Percentiles rank a stretch among this genome's conserved stretches.
phyloP scores from a whole-genome alignment of 2,888 invertebrate species.

The Dryomyza anilis region DNA sequence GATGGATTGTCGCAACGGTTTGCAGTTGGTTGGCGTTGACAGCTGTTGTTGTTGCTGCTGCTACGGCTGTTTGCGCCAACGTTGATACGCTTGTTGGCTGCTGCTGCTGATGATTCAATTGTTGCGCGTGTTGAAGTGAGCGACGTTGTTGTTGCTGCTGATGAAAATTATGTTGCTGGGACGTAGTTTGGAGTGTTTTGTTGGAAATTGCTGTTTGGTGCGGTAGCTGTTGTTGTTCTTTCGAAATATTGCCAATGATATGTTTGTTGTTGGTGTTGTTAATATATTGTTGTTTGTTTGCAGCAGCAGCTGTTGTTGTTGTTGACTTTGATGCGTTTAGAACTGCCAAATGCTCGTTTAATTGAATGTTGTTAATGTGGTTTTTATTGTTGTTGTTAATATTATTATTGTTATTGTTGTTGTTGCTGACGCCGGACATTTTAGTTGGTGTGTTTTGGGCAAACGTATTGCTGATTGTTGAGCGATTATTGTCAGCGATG shows the following conservation, averaged over 20 bases:
- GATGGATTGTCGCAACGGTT: conserved; percentile 57
- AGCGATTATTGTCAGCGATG: not conserved
- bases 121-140: conserved; percentile 32
- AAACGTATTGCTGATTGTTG: conserved; percentile 1
- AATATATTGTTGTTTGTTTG: no score
- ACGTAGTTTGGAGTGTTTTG: no score
- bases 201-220: conserved; percentile 30
- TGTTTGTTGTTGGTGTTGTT: conserved; percentile 30
- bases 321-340: conserved; percentile 40
- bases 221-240: conserved; percentile 33
- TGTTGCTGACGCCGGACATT: conserved; percentile 40
- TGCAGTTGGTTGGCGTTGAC: conserved; percentile 53
- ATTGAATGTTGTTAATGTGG: not conserved
- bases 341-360: not conserved
- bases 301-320: conserved; percentile 43
- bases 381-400: not conserved
- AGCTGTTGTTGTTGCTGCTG: conserved; percentile 20
- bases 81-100: conserved; percentile 36
- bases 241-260: conserved; percentile 28
- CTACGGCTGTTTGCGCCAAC: conserved; percentile 30
- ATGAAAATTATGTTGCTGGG: conserved; percentile 29
- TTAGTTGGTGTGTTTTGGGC: no score
- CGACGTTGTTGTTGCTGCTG: conserved; percentile 35
- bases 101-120: conserved; percentile 21
- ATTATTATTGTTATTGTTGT: conserved; percentile 32